A percentile compares a stretch with the other conserved stretches of the same genome.
Conservation (phyloP, 1,140 invertebrate genomes). For the Caenorhabditis latens region DNA sequence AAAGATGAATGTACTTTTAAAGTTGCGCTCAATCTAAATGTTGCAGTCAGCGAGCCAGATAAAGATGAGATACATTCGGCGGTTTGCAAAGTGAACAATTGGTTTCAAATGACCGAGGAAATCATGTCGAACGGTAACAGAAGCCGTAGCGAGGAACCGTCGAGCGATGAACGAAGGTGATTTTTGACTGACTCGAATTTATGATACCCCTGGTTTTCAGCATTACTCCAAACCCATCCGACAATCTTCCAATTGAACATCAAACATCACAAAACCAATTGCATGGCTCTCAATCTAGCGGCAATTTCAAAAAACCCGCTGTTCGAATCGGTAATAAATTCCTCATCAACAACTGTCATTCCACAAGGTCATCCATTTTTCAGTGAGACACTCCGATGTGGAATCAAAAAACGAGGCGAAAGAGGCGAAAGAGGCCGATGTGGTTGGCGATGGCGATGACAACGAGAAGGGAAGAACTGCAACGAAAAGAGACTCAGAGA, state of each 20-base stretch:
- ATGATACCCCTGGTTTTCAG: not conserved
- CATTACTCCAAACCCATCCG: not conserved
- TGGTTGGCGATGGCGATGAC: not conserved
- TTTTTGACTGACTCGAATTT: no score
- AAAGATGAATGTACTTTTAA: not conserved
- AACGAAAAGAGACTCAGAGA: conserved; percentile 10
- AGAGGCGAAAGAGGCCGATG: not conserved
- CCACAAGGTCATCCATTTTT: conserved; percentile 33
- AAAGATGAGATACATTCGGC: not conserved
- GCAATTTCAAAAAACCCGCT: conserved; percentile 9
- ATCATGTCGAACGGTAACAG: not conserved
- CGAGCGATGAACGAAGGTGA: no score
- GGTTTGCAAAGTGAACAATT: not conserved
- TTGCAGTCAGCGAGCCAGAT: conserved; percentile 22
- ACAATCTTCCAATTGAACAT: not conserved
- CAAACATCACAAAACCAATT: not conserved
- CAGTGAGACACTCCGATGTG: conserved; percentile 8
- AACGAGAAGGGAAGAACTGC: not conserved
- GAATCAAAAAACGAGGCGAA: not conserved
- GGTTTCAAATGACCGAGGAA: not conserved
- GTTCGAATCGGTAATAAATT: conserved; percentile 45
- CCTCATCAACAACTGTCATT: not conserved
- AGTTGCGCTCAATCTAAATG: not conserved
- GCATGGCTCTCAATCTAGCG: not conserved
- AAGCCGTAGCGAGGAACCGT: not conserved